Evolutionary conservation across 2,113 vertebrate genomes (phyloP).

Genomic region (Trinectes maculatus): DNA sequence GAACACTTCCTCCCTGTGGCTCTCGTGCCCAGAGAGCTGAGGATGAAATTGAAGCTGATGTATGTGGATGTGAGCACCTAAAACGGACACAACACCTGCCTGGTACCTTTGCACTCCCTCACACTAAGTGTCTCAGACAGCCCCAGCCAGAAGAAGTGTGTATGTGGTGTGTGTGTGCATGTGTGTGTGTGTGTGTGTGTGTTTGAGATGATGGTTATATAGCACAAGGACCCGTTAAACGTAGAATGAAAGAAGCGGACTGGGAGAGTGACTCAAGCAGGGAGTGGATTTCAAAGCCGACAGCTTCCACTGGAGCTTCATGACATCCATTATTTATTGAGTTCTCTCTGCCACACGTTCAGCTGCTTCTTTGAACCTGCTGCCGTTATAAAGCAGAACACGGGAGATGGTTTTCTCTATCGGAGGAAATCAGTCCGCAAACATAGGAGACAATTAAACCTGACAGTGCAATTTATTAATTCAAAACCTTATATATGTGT

Average conservation of each 20-base stretch:
- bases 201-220: conserved; percentile 36
- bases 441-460: too few relatives aligned
- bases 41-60: conserved; percentile 66
- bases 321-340: conserved; percentile 73
- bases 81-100: conserved; percentile 62
- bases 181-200: too few relatives aligned
- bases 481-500: too few relatives aligned
- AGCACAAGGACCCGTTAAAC: conserved; percentile 53
- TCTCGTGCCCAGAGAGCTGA: conserved; percentile 28
- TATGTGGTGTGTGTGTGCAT: conserved; percentile 12
- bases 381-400: conserved; percentile 23
- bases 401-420: conserved; percentile 6
- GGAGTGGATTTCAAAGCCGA: conserved; percentile 70
- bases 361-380: conserved; percentile 56
- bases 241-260: conserved; percentile 63
- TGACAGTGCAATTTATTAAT: too few relatives aligned
- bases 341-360: conserved; percentile 61
- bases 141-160: conserved; percentile 33
- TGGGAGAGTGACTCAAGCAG: conserved; percentile 59
- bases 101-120: conserved; percentile 41
- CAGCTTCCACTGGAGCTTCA: conserved; percentile 63
- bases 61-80: conserved; percentile 54
- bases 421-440: conserved; percentile 27
- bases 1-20: too few relatives aligned
- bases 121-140: conserved; percentile 56